A percentile compares a stretch with the other conserved stretches of the same genome.
These are phyloP conservation scores for Heliothis peltigera DNA, from an alignment of 2,888 invertebrate genomes.

Conservation along the genomic window DNA sequence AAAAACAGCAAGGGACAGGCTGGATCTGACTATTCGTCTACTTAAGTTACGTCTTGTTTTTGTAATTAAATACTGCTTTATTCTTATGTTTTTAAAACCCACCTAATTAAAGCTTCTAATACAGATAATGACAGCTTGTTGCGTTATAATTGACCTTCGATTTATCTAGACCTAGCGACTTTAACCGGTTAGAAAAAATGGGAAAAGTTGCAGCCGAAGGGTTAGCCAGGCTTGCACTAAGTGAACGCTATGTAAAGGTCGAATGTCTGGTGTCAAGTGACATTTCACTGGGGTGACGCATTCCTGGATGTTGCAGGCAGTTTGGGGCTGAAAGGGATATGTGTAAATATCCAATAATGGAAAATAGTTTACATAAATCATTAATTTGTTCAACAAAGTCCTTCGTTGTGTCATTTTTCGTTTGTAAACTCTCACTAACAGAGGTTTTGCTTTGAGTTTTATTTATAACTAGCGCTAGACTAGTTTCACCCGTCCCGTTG, in stretches of 20 bases:
- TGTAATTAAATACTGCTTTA: too few species aligned
- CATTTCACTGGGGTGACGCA: conserved; percentile 70
- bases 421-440: too few species aligned
- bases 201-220: conserved; percentile 15
- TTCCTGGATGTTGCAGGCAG: conserved; percentile 57
- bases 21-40: too few species aligned
- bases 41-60: too few species aligned
- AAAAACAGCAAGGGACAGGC: too few species aligned
- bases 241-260: conserved; percentile 51
- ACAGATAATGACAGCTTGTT: background rate
- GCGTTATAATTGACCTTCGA: conserved; percentile 25
- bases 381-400: too few species aligned
- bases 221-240: conserved; percentile 22
- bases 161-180: conserved; percentile 12
- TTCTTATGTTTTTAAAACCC: too few species aligned
- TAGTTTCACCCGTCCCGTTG: too few species aligned
- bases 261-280: conserved; percentile 69
- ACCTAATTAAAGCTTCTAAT: background rate
- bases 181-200: conserved; percentile 26
- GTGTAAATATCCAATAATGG: background rate
- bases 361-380: too few species aligned
- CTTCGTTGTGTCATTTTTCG: too few species aligned
- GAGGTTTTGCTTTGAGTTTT: too few species aligned
- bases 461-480: too few species aligned
- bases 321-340: conserved; percentile 1